These are phyloP conservation scores for Amaurobius ferox DNA, from an alignment of 2,888 invertebrate genomes.

Conservation along the genomic window DNA sequence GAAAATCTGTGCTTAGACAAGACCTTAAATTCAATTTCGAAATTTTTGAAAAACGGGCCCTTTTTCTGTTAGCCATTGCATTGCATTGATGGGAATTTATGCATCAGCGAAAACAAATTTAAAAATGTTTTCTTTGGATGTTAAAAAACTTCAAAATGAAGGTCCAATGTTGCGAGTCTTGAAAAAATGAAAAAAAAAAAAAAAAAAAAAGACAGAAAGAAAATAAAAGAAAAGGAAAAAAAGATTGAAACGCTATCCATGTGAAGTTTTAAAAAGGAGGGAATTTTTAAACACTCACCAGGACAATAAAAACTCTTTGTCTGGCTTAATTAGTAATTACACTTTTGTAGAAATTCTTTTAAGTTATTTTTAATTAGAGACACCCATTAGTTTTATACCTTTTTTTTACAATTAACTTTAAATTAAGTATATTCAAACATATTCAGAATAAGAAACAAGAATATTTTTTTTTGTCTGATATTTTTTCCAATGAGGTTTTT, in stretches of 20 bases:
- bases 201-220: neutral
- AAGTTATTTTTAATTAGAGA: neutral
- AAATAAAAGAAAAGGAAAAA: neutral
- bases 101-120: too few relatives aligned
- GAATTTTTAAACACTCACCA: neutral
- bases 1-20: too few relatives aligned
- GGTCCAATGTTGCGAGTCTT: too few relatives aligned
- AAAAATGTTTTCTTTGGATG: too few relatives aligned
- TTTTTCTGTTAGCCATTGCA: too few relatives aligned
- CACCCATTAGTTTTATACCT: neutral
- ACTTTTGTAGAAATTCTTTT: neutral
- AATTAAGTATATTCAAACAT: neutral
- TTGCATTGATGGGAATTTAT: too few relatives aligned
- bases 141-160: too few relatives aligned
- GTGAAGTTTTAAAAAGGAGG: neutral
- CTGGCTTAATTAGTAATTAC: neutral
- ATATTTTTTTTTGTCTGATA: too few relatives aligned
- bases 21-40: too few relatives aligned
- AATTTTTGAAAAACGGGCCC: too few relatives aligned
- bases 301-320: neutral
- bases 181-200: neutral
- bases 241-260: neutral
- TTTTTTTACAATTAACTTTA: neutral
- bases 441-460: neutral
- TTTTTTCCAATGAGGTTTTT: too few relatives aligned